Percentiles rank a stretch among this genome's conserved stretches.
These are phyloP conservation scores for Girardinichthys multiradiatus DNA, from an alignment of 2,113 vertebrate species.

Conservation along the genomic window DNA sequence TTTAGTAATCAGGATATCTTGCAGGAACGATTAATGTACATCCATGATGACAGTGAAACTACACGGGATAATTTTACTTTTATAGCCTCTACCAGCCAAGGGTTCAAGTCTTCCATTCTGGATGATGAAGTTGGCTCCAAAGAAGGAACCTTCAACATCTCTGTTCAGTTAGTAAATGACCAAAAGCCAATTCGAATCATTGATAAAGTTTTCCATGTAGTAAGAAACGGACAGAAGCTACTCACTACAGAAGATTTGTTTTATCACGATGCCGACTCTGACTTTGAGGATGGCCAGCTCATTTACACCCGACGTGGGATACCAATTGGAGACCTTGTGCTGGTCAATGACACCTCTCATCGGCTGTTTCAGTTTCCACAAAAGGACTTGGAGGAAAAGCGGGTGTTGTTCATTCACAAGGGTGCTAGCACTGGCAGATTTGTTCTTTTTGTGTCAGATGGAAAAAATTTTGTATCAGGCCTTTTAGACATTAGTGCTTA, in stretches of 20 bases:
- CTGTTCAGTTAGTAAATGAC: slow-evolving; percentile 88
- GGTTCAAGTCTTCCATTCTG: slow-evolving; percentile 49
- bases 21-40: slow-evolving; percentile 83
- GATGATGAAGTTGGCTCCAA: slow-evolving; percentile 70
- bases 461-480: slow-evolving; percentile 85
- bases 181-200: slow-evolving; percentile 86
- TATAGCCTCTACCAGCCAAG: slow-evolving; percentile 73
- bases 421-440: slow-evolving; percentile 85
- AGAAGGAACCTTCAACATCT: slow-evolving; percentile 83
- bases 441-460: slow-evolving; percentile 91
- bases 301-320: slow-evolving; percentile 87
- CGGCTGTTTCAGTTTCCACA: slow-evolving; percentile 89
- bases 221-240: slow-evolving; percentile 84
- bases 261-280: slow-evolving; percentile 87
- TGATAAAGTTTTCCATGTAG: slow-evolving; percentile 86
- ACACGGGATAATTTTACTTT: slow-evolving; percentile 83
- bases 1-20: slow-evolving; percentile 86
- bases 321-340: slow-evolving; percentile 88
- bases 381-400: slow-evolving; percentile 82
- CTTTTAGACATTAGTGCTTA: slow-evolving; percentile 87
- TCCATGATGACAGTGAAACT: slow-evolving; percentile 90
- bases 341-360: slow-evolving; percentile 80
- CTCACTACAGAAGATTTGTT: slow-evolving; percentile 85
- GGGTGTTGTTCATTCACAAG: slow-evolving; percentile 84
- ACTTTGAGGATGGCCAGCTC: slow-evolving; percentile 86